Evolutionary conservation across 2,888 invertebrate genomes (phyloP), one percentile per base, ranked within the genome.

Genomic region (Agrilus biguttatus): DNA sequence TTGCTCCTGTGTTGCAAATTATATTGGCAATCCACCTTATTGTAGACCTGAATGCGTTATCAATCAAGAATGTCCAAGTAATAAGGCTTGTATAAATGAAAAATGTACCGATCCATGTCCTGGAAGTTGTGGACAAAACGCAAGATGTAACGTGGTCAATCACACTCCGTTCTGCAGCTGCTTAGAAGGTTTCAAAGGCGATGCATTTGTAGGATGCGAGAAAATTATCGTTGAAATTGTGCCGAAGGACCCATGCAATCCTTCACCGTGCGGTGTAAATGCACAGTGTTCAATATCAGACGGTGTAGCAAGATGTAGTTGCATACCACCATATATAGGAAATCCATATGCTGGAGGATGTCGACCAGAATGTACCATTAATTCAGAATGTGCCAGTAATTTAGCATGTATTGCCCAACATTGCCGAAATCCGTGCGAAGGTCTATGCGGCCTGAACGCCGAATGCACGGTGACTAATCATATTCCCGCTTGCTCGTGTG

Each of bases 311-410:
- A 76, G 79, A 51, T 91, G 91, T 61, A 73, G 74, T n/a, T 91
- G 90, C 57, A 85, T 90, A 57, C 84, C 88, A 45, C 88, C 88
- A 4, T 87, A 88, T 56, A 78, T 85, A 48, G 90, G 90, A 8
- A 86, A 91, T 68, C 88, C 89, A 5, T 89, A 87, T 58, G 75
- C 77, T 13, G 81, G 83, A 14, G 88, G 88, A 32, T 91, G 90
- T 57, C 74, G 83, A 48, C 89, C 89, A 3, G 90, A 90, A 67
- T 90, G 90, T 62, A 76, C 81, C 10, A 77, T 80, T 49, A 87
- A 83, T 61, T 76, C 84, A 1, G 88, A 89, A 56, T 90, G 90
- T 60, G 73, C 83, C 6, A 78, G 77, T 51, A 73, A 80, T 55
- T 66, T 85, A 47, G 80, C 87, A 33, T 90, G 89, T 60, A 71